These are phyloP conservation scores for Digitonthophagus gazella DNA, from an alignment of 2,888 invertebrate genomes.

Conservation along the genomic window DNA sequence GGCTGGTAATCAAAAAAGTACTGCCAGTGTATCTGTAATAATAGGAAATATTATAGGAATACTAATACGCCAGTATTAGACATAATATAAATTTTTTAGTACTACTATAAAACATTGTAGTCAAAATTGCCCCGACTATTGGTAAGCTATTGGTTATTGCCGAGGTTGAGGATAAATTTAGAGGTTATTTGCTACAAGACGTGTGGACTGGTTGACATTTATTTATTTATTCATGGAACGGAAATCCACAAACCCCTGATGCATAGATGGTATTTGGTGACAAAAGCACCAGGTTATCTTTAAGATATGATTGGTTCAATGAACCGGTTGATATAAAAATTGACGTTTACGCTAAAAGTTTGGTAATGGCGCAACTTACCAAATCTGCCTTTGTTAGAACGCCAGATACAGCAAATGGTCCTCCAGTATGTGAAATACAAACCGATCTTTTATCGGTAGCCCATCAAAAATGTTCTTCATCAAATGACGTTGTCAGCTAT, in stretches of 20 bases:
- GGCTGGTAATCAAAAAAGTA: not conserved
- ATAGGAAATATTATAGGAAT: too few species aligned
- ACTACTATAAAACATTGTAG: not conserved
- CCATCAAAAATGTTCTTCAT: not conserved
- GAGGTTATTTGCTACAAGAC: not conserved
- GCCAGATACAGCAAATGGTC: not conserved
- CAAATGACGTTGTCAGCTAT: not conserved
- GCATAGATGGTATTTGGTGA: not conserved
- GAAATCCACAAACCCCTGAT: not conserved
- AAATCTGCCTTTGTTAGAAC: not conserved
- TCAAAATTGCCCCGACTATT: not conserved
- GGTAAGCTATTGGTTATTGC: not conserved
- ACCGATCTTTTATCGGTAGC: not conserved
- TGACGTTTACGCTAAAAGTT: not conserved
- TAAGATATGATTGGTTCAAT: not conserved
- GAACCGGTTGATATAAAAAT: not conserved
- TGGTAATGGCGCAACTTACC: not conserved
- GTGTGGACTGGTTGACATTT: not conserved
- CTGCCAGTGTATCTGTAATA: not conserved
- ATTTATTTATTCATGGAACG: not conserved
- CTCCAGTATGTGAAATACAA: not conserved
- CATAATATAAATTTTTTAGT: too few species aligned
- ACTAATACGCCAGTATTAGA: not conserved
- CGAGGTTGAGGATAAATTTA: not conserved
- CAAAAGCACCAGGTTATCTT: not conserved